Conservation (phyloP, 2,888 invertebrate genomes). For the Dorcus hopei region DNA sequence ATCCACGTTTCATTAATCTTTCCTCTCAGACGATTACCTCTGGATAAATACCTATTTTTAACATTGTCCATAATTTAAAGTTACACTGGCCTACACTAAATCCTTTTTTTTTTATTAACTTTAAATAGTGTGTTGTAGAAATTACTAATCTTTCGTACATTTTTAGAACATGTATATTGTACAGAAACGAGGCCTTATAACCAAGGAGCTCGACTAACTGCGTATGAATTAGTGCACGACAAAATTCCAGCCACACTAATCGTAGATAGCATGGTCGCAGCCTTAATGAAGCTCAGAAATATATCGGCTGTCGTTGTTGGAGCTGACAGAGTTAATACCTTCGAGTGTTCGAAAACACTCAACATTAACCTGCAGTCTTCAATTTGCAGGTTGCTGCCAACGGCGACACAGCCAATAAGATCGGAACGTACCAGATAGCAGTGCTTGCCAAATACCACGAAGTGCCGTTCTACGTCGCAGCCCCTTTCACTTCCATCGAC, state of each 20-base stretch:
- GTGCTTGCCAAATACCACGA: conserved; percentile 86
- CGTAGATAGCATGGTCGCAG: conserved; percentile 93
- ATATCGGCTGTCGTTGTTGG: conserved; percentile 95
- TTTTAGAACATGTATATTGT: conserved; percentile 83
- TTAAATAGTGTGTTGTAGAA: not conserved
- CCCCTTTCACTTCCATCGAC: conserved; percentile 91
- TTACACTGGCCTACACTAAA: too few species aligned
- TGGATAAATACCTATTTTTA: too few species aligned
- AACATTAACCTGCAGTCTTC: too few species aligned
- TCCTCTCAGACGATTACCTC: too few species aligned
- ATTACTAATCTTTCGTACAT: not conserved
- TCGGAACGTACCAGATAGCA: conserved; percentile 95
- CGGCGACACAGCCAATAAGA: conserved; percentile 99
- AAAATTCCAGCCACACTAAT: conserved; percentile 89
- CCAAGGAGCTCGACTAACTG: conserved; percentile 93
- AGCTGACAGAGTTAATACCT: conserved; percentile 77
- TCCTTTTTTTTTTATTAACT: not conserved
- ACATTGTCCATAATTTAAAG: too few species aligned
- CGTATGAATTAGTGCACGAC: conserved; percentile 91
- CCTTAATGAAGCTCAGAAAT: conserved; percentile 78
- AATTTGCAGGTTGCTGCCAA: conserved; percentile 75
- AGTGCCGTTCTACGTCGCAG: conserved; percentile 94
- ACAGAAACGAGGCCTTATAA: conserved; percentile 98
- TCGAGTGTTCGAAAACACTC: conserved; percentile 7
- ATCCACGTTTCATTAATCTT: too few species aligned